Conservation (phyloP, 1,140 invertebrate species). For the Daktulosphaira vitifoliae region DNA sequence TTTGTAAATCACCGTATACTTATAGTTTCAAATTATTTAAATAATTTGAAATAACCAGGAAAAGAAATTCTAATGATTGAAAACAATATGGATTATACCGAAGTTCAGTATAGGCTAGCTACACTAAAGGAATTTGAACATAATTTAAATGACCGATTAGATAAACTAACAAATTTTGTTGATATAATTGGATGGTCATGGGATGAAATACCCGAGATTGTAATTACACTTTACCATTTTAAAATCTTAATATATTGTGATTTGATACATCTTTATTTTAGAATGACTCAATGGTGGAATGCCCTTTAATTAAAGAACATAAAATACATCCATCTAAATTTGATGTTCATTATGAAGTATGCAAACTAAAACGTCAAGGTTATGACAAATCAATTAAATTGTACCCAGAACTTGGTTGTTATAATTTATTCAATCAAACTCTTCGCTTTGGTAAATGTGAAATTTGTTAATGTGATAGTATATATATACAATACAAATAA, state of each 20-base stretch:
- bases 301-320: slow-evolving; percentile 13
- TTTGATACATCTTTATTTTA: not conserved
- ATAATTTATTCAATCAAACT: not conserved
- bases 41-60: too few species aligned
- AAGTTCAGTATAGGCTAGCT: not conserved
- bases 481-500: too few species aligned
- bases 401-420: not conserved
- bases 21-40: too few species aligned
- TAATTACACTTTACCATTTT: not conserved
- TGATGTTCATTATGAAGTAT: not conserved
- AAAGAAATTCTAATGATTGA: too few species aligned
- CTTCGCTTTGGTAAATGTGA: not conserved
- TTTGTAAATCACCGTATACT: too few species aligned
- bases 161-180: not conserved
- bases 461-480: too few species aligned
- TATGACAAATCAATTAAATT: slow-evolving; percentile 3
- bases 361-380: slow-evolving; percentile 7
- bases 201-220: not conserved
- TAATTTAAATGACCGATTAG: not conserved
- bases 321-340: not conserved
- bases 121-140: slow-evolving; percentile 17
- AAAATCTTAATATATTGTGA: not conserved
- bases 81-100: not conserved
- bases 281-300: not conserved
- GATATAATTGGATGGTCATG: slow-evolving; percentile 14